These are phyloP conservation scores for Malurus cyaneus DNA, from an alignment of 2,113 vertebrate genomes.

Conservation along the genomic window DNA sequence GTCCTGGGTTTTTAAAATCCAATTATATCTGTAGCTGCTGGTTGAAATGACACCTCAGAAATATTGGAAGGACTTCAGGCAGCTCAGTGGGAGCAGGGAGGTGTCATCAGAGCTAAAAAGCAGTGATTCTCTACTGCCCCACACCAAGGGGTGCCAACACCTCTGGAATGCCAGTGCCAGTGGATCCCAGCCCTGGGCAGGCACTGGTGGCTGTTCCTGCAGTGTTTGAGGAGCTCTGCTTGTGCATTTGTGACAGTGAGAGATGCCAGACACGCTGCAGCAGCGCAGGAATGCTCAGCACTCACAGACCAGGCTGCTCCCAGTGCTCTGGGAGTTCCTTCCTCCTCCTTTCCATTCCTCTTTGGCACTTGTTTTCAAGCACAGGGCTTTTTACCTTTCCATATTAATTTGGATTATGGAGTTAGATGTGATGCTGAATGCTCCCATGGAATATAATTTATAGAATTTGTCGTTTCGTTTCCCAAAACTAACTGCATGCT, in stretches of 20 bases:
- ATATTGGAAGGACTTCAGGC: background rate
- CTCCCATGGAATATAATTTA: background rate
- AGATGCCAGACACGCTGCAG: background rate
- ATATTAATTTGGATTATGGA: background rate
- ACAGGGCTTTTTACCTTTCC: background rate
- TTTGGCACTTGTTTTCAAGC: background rate
- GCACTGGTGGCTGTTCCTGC: slow-evolving; percentile 9
- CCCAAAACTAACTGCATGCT: background rate
- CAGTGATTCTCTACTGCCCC: accelerated
- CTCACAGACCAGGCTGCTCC: background rate
- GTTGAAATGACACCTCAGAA: background rate
- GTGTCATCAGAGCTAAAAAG: background rate
- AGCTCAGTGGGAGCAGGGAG: background rate
- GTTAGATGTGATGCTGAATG: background rate
- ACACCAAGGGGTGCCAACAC: background rate
- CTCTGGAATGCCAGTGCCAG: background rate
- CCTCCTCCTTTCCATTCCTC: background rate
- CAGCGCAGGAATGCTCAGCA: background rate
- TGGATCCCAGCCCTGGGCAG: background rate
- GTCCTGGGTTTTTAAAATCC: background rate
- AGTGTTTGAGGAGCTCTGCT: background rate
- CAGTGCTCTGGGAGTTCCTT: background rate
- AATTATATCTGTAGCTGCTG: background rate
- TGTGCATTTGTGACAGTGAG: background rate
- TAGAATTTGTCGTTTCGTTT: background rate